A percentile compares a stretch with the other conserved stretches of the same genome.
These are phyloP conservation scores for Eupithecia exiguata DNA, from an alignment of 2,888 invertebrate genomes.

Conservation along the genomic window DNA sequence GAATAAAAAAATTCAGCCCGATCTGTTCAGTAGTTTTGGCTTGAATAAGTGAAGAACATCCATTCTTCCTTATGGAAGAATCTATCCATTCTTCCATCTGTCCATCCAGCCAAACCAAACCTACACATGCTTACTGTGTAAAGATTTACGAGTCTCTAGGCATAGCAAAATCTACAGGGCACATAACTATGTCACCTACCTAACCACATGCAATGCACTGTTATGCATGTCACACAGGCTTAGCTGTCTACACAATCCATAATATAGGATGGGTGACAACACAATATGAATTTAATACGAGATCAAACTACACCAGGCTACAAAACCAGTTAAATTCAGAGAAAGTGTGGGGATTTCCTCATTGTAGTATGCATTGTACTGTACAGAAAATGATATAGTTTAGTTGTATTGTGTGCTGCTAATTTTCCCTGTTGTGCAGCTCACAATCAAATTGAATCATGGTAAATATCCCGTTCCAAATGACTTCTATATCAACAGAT, in stretches of 20 bases:
- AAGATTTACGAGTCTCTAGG: background rate
- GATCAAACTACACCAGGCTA: background rate
- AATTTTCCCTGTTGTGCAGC: conserved; percentile 16
- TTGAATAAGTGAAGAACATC: too few relatives aligned
- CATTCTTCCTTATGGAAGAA: too few relatives aligned
- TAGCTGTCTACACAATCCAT: background rate
- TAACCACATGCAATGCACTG: background rate
- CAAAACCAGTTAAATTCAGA: conserved; percentile 19
- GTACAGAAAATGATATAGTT: background rate
- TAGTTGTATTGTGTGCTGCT: background rate
- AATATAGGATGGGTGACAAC: background rate
- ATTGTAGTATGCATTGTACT: conserved; percentile 4
- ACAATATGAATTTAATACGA: background rate
- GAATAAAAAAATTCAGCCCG: too few relatives aligned
- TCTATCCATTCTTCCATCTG: too few relatives aligned
- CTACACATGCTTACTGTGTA: background rate
- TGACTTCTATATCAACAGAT: too few relatives aligned
- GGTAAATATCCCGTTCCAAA: too few relatives aligned
- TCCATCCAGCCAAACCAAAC: background rate
- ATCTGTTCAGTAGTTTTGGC: too few relatives aligned
- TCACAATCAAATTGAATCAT: too few relatives aligned
- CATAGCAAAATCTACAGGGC: background rate
- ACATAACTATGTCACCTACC: background rate
- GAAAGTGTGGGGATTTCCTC: conserved; percentile 22
- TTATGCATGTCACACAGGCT: background rate